These are phyloP conservation scores for Venustoraphidia nigricollis DNA, from an alignment of 2,888 invertebrate species.

Conservation along the genomic window DNA sequence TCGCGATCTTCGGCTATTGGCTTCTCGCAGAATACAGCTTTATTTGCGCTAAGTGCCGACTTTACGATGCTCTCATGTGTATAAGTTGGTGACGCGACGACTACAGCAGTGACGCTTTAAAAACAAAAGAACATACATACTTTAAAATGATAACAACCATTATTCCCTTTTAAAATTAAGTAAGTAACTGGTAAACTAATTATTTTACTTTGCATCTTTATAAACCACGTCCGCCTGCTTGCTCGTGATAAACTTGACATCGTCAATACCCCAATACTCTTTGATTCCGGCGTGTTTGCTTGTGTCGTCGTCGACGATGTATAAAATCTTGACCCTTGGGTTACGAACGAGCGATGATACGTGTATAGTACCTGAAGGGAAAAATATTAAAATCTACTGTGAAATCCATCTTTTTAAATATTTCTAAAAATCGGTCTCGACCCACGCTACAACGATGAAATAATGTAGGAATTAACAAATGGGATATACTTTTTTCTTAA, in stretches of 20 bases:
- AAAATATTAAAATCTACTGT: neutral
- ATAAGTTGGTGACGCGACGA: slow-evolving; percentile 41
- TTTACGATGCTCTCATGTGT: slow-evolving; percentile 40
- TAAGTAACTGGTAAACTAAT: too few species aligned
- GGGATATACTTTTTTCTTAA: too few species aligned
- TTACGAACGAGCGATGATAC: slow-evolving; percentile 31
- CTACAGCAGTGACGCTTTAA: slow-evolving; percentile 33
- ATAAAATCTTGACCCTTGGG: slow-evolving; percentile 33
- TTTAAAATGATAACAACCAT: too few species aligned
- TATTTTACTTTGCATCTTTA: slow-evolving; percentile 34
- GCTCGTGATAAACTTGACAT: slow-evolving; percentile 31
- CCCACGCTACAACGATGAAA: too few species aligned
- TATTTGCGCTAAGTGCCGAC: slow-evolving; percentile 34
- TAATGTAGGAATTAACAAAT: too few species aligned
- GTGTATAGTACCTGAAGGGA: slow-evolving; percentile 34
- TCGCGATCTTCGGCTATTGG: slow-evolving; percentile 42
- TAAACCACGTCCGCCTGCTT: slow-evolving; percentile 32
- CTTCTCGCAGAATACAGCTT: slow-evolving; percentile 55
- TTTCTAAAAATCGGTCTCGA: too few species aligned
- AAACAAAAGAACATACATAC: neutral
- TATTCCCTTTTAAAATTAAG: too few species aligned
- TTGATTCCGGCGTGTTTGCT: slow-evolving; percentile 29
- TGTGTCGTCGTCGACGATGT: slow-evolving; percentile 37
- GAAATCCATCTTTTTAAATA: too few species aligned
- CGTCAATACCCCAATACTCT: slow-evolving; percentile 32